phyloP scores from a whole-genome alignment of 1,140 invertebrate species.

The Psilanteris sp. region DNA sequence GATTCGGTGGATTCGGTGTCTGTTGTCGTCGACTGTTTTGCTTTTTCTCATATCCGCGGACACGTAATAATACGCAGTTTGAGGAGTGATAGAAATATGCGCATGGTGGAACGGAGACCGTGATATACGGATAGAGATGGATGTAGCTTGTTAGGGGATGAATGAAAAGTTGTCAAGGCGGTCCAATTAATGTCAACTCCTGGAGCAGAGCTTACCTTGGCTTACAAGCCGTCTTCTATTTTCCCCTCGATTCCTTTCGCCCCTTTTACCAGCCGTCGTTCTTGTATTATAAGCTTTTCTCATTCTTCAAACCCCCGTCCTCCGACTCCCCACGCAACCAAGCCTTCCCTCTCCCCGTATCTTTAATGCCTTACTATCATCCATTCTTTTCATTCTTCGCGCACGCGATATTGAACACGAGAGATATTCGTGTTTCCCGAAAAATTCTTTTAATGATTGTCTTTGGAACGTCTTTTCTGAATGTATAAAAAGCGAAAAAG shows the following conservation, averaged over 20 bases:
- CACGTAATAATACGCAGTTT: slow-evolving; percentile 56
- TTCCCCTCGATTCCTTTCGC: slow-evolving; percentile 56
- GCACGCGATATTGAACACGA: slow-evolving; percentile 61
- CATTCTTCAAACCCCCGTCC: slow-evolving; percentile 54
- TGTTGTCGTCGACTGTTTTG: slow-evolving; percentile 53
- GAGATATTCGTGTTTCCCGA: slow-evolving; percentile 49
- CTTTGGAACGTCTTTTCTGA: slow-evolving; percentile 10
- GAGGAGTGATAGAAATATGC: slow-evolving; percentile 59
- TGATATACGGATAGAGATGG: slow-evolving; percentile 73
- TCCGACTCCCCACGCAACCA: slow-evolving; percentile 4
- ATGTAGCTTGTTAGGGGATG: slow-evolving; percentile 79
- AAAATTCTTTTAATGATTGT: slow-evolving; percentile 63
- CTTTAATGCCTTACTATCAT: slow-evolving; percentile 51
- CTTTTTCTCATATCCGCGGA: slow-evolving; percentile 36
- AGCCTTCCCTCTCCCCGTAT: background rate
- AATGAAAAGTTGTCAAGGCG: slow-evolving; percentile 80
- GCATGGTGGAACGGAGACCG: slow-evolving; percentile 28
- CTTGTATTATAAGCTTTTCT: slow-evolving; percentile 70
- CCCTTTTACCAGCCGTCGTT: slow-evolving; percentile 41
- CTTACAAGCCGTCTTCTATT: slow-evolving; percentile 70
- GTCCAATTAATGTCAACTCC: slow-evolving; percentile 80
- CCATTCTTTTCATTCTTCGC: slow-evolving; percentile 59
- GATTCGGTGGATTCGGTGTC: slow-evolving; percentile 41
- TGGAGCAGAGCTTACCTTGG: slow-evolving; percentile 74
- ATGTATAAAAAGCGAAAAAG: slow-evolving; percentile 10